Evolutionary conservation across 2,888 invertebrate species (phyloP), one percentile per base, ranked within the genome.

Genomic region (Aporophyla nigra): DNA sequence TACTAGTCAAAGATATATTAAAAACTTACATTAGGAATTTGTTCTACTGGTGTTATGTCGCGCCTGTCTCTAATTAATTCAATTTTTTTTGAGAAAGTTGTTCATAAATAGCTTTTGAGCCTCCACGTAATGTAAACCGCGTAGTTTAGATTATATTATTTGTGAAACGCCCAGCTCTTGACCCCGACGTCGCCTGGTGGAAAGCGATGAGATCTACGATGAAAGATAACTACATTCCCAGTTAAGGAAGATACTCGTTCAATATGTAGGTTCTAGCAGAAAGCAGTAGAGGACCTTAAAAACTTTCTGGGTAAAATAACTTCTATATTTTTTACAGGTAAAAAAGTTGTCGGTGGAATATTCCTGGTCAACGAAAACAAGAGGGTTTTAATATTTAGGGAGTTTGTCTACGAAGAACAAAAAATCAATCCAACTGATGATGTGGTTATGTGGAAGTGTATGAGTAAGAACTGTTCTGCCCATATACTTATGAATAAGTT

Each of bases 271-370:
- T 24, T 33, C n/a, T 63, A 51, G 43, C 21, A 21, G 14, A 46
- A 10, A 12, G 0, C 14, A n/a, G 27, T 61, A 61, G 19, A 46
- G 2, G n/a, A 4, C 14, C 33, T 21, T 24, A 7, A 19, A 46
- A 46, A 74, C 1, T 3, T 53, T 40, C 21, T 21, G 16, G 33
- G 21, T 76, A 21, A 58, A 76, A 53, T 46, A 4, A 21, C 0
- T 19, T 21, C 2, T 16, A 40, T 68, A 33, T 62, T 58, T 33
- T 54, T 74, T 67, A 49, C 67, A 80, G 80, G 19, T 43, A 74
- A 78, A 58, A 80, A 74, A 2, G 86, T 92, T 5, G 91, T 93
- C 7, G 92, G 92, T 27, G 93, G 91, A 6, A 88, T 93, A 59
- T 93, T 92, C 63, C 85, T 90, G 78, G 69, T 87, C n/a, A 16